phyloP scores from a whole-genome alignment of 1,140 invertebrate species.

The Pseudomyrmex pallidus region DNA sequence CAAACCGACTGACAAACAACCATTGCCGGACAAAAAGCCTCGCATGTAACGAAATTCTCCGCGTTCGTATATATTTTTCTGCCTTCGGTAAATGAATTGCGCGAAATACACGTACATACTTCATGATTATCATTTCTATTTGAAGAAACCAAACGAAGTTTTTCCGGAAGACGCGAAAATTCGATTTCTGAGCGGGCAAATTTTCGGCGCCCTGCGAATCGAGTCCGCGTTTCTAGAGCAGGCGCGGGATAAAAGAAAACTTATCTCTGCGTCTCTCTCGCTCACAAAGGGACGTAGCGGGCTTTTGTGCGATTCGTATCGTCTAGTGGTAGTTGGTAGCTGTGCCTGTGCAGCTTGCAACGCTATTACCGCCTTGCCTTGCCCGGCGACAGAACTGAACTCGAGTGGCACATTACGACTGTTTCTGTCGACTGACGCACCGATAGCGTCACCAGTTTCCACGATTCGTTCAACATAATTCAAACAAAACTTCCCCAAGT shows the following conservation, averaged over 20 bases:
- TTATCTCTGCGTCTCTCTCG: constrained; percentile 30
- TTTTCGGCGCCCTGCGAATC: not conserved
- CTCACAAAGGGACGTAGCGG: constrained; percentile 44
- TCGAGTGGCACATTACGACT: constrained; percentile 54
- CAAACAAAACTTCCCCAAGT: constrained; percentile 71
- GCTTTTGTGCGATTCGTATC: constrained; percentile 68
- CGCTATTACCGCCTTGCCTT: constrained; percentile 61
- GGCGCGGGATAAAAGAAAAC: constrained; percentile 47
- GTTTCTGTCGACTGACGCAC: constrained; percentile 67
- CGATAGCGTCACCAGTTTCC: constrained; percentile 69
- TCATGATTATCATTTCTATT: not conserved
- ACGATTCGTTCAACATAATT: constrained; percentile 72
- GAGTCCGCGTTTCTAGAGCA: constrained; percentile 6
- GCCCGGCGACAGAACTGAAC: constrained; percentile 46
- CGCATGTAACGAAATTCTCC: no score
- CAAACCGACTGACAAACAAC: not conserved
- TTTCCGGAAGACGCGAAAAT: not conserved
- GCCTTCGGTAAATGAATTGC: not conserved
- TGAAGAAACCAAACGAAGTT: not conserved
- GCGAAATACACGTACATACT: not conserved
- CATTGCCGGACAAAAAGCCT: no score
- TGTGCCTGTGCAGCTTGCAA: constrained; percentile 37
- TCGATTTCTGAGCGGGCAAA: not conserved
- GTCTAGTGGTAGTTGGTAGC: constrained; percentile 51
- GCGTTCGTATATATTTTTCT: not conserved